A percentile compares a stretch with the other conserved stretches of the same genome.
Conservation (phyloP, 2,797 vertebrate species). For the Cirrhinus molitorella region DNA sequence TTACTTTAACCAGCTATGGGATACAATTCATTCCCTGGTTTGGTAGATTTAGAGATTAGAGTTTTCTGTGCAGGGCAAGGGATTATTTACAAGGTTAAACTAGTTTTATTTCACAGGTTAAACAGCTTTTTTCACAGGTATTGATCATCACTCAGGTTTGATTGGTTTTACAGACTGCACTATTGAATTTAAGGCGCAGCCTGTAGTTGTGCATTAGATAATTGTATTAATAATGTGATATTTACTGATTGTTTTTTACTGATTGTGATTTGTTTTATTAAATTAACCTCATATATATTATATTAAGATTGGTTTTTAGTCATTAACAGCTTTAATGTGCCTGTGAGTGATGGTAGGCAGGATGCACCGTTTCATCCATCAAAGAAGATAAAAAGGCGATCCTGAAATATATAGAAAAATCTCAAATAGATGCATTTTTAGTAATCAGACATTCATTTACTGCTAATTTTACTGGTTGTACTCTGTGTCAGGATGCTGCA, state of each 20-base stretch:
- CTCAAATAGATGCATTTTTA: background rate
- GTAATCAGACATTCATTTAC: background rate
- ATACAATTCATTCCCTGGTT: background rate
- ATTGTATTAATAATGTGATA: background rate
- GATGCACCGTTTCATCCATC: background rate
- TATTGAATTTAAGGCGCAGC: constrained; percentile 1
- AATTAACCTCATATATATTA: background rate
- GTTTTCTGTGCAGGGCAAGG: background rate
- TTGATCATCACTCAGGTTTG: background rate
- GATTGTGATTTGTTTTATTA: background rate
- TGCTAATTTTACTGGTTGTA: background rate
- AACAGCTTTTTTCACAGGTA: background rate
- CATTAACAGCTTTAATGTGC: background rate
- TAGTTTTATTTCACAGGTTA: background rate
- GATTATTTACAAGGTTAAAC: constrained; percentile 30
- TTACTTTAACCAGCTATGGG: background rate
- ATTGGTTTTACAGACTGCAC: background rate
- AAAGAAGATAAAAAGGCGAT: background rate
- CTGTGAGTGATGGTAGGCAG: background rate
- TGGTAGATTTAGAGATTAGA: constrained; percentile 14
- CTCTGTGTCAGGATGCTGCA: background rate
- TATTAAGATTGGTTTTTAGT: background rate
- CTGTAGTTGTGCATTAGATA: background rate
- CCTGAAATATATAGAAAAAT: background rate
- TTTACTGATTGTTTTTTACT: background rate